These are phyloP conservation scores for Callipepla californica DNA, from an alignment of 2,113 vertebrate species.

Conservation along the genomic window DNA sequence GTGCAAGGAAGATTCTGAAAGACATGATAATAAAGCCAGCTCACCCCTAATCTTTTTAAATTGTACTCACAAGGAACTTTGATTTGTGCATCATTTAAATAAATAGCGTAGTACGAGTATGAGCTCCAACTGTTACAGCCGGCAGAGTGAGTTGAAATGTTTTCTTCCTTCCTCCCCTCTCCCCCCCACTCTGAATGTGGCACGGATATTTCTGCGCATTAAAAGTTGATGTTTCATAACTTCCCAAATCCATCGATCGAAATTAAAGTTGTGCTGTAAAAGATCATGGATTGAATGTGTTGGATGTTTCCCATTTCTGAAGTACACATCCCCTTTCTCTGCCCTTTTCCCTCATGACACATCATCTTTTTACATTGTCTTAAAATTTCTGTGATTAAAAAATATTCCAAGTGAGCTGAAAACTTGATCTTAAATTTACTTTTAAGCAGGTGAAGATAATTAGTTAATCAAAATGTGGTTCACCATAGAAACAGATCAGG, in stretches of 20 bases:
- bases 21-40: background rate
- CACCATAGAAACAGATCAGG: constrained; percentile 33
- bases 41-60: background rate
- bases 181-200: background rate
- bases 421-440: background rate
- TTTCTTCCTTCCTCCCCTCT: background rate
- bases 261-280: background rate
- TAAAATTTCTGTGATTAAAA: background rate
- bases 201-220: background rate
- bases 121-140: background rate
- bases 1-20: background rate
- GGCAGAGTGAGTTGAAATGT: background rate
- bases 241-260: background rate
- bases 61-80: background rate
- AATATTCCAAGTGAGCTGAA: background rate
- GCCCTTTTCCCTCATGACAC: background rate
- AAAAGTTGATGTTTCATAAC: background rate
- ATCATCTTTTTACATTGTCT: background rate
- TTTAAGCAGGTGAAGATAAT: background rate
- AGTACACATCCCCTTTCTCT: background rate
- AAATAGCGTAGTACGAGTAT: background rate
- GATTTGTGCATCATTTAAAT: background rate
- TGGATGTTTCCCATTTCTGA: background rate
- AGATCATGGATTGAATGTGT: background rate
- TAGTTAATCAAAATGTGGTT: constrained; percentile 13